Base-by-base conservation (phyloP, 2,888 invertebrate genomes). In the Epistrophe eligans region DNA sequence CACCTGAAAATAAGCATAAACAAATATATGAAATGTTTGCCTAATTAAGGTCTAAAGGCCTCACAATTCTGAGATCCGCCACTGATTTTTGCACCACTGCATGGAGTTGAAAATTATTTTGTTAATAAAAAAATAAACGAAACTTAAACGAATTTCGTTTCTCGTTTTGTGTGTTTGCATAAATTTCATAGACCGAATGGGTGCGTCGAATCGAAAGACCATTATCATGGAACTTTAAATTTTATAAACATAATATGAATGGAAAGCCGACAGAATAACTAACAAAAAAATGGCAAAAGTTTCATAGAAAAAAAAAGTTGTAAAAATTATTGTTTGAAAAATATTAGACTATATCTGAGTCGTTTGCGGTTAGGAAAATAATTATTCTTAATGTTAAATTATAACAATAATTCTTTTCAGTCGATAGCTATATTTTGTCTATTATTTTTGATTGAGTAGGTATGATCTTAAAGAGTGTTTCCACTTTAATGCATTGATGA, bases 201-300 rank as follows among this genome's bases (percentile, higher is more conserved):
- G 84, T 66, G 74, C 84, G 79, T 85, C 81, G 67, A 81, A 60
- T 50, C 32, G 77, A 66, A 43, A 77, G 48, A 66, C 80, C 66
- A 71, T 71, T 45, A 38, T 57, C 43, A 40, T 55, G 32, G 67
- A 67, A 66, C 38, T 80, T 84, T 66, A 67, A 79, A 71, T 74
- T n/a, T 50, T 57, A 32, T 35, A 45, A 50, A 58, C 4, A 13
- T 17, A 4, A 70, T 19, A 45, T 40, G 58, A 77, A 77, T 45
- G 70, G 15, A 82, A 66, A 71, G 28, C 48, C 77, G 35, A 73
- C 43, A n/a, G 10, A 50, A 40, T 11, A 55, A 73, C 11, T 2
- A 38, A 35, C 48, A 45, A 19, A 45, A 38, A 50, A 15, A 35
- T 60, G 6, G 9, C n/a, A 4, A 17, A 17, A 58, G 11, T 15